Conservation (phyloP, 2,113 vertebrate species). For the Pipa parva region DNA sequence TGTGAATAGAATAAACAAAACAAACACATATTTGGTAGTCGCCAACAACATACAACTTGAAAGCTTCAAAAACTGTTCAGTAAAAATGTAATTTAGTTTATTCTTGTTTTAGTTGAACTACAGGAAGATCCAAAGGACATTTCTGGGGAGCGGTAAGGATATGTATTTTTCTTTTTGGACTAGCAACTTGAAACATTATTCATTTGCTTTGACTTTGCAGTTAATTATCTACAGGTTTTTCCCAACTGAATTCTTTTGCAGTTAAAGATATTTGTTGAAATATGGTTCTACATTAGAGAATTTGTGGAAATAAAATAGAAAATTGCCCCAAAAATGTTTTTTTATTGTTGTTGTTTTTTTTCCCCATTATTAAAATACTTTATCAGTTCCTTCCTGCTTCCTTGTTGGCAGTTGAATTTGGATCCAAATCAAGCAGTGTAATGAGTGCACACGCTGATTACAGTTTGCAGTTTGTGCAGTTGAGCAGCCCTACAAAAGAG, state of each 20-base stretch:
- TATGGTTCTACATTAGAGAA: too few relatives aligned
- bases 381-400: too few relatives aligned
- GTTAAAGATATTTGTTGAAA: not conserved
- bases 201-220: not conserved
- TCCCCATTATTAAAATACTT: too few relatives aligned
- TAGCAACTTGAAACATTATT: not conserved
- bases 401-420: too few relatives aligned
- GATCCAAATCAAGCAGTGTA: too few relatives aligned
- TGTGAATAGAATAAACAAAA: not conserved
- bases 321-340: not conserved
- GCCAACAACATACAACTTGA: not conserved
- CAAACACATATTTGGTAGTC: not conserved
- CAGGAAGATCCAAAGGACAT: not conserved
- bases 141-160: not conserved
- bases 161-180: not conserved
- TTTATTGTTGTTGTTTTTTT: too few relatives aligned
- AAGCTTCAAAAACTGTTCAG: not conserved
- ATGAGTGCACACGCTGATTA: too few relatives aligned
- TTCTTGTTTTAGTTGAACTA: slow-evolving; percentile 6
- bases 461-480: too few relatives aligned
- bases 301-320: too few relatives aligned
- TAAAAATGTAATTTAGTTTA: not conserved
- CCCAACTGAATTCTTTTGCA: too few relatives aligned
- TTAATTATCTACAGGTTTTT: too few relatives aligned
- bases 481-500: too few relatives aligned